Evolutionary conservation across 1,140 invertebrate species (phyloP).

Genomic region (Oncopodura yosiiana): DNA sequence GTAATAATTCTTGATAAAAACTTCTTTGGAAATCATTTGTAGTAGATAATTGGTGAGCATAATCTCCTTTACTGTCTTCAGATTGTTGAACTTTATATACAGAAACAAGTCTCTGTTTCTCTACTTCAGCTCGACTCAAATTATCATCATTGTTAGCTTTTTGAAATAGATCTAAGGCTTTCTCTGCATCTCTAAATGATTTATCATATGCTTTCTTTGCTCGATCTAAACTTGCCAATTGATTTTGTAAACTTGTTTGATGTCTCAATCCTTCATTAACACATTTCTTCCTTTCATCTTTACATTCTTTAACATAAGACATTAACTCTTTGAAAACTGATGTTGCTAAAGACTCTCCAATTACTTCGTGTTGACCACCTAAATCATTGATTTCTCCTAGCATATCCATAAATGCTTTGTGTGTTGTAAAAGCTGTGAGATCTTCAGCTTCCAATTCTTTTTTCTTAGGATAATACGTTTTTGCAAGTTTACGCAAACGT

Average conservation of each 20-base stretch:
- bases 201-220: conserved; percentile 88
- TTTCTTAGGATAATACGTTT: too few species aligned
- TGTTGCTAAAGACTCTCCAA: conserved; percentile 81
- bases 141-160: conserved; percentile 88
- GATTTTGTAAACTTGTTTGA: conserved; percentile 61
- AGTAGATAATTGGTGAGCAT: conserved; percentile 85
- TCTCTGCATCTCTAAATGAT: conserved; percentile 77
- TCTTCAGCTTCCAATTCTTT: too few species aligned
- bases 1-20: conserved; percentile 64
- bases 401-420: conserved; percentile 76
- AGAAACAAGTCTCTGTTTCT: conserved; percentile 82
- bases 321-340: conserved; percentile 75
- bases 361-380: conserved; percentile 92
- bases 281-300: conserved; percentile 79
- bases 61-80: conserved; percentile 91
- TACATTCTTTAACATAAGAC: conserved; percentile 75
- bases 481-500: too few species aligned
- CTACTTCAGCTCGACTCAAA: conserved; percentile 81
- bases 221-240: conserved; percentile 65
- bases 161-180: conserved; percentile 81
- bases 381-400: conserved; percentile 88
- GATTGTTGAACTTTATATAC: conserved; percentile 70
- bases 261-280: conserved; percentile 74
- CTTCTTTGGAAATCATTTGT: conserved; percentile 76
- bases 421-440: conserved; percentile 81